These are phyloP conservation scores for Novumbra hubbsi DNA, from an alignment of 2,797 vertebrate genomes.

Conservation along the genomic window DNA sequence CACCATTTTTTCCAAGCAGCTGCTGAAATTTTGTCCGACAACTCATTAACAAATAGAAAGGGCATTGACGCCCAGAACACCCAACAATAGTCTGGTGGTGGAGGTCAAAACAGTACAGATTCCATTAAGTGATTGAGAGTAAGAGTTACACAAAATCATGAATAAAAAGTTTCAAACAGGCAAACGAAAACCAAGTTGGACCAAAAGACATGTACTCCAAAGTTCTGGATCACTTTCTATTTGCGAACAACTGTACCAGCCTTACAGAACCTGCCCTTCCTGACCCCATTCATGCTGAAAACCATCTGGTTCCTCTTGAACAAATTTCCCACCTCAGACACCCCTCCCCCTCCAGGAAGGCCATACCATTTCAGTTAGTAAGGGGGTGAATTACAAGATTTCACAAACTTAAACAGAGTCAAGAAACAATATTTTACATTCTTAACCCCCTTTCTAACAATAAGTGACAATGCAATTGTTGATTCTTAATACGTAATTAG, in stretches of 20 bases:
- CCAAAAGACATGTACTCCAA: conserved; percentile 2
- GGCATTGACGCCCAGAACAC: conserved; percentile 11
- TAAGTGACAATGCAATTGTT: neutral
- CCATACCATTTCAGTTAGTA: conserved; percentile 27
- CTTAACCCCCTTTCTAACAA: neutral
- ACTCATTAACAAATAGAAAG: conserved; percentile 31
- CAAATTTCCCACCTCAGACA: conserved; percentile 33
- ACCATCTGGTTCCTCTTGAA: conserved; percentile 39
- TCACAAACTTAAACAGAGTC: neutral
- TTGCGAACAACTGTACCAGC: conserved; percentile 22
- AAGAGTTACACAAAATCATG: neutral
- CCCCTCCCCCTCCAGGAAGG: conserved; percentile 19
- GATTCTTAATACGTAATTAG: neutral
- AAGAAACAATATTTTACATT: neutral
- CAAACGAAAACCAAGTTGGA: neutral
- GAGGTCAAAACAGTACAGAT: conserved; percentile 15
- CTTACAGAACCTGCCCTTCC: conserved; percentile 24
- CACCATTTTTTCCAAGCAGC: conserved; percentile 27
- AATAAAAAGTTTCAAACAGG: conserved; percentile 13
- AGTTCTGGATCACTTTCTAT: conserved; percentile 10
- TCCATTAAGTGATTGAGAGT: neutral
- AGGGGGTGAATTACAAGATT: conserved; percentile 16
- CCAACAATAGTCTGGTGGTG: neutral
- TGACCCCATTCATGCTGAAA: conserved; percentile 33
- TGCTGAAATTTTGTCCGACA: conserved; percentile 9